These are phyloP conservation scores for Ceratitis capitata DNA, from an alignment of 1,140 invertebrate species.

Conservation along the genomic window DNA sequence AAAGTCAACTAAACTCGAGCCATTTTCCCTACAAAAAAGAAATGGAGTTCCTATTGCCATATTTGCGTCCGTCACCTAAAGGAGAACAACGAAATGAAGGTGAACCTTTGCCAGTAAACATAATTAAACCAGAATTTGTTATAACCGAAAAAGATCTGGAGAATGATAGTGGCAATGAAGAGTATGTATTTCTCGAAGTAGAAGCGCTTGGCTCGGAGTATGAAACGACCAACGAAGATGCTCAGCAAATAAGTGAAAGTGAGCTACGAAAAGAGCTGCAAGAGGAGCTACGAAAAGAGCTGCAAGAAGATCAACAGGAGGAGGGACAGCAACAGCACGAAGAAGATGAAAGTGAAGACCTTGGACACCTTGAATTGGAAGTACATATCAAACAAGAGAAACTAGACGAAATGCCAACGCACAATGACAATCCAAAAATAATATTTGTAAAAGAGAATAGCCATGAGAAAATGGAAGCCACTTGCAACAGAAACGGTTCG, in stretches of 20 bases:
- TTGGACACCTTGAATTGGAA: not conserved
- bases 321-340: not conserved
- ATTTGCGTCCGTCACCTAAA: not conserved
- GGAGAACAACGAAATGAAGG: not conserved
- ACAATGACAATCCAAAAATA: not conserved
- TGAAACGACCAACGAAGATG: conserved; percentile 5
- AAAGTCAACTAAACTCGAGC: not conserved
- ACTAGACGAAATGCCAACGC: not conserved
- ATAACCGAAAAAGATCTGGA: conserved; percentile 41
- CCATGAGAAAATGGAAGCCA: not conserved
- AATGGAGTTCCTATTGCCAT: not conserved
- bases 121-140: conserved; percentile 39
- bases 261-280: not conserved
- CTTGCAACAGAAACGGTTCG: not conserved
- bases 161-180: conserved; percentile 23
- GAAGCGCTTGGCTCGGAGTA: not conserved
- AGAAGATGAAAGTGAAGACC: not conserved
- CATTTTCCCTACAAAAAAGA: conserved; percentile 9
- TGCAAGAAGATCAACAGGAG: not conserved
- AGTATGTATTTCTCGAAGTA: conserved; percentile 40
- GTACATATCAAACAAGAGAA: not conserved
- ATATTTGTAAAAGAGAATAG: not conserved
- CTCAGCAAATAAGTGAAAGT: not conserved
- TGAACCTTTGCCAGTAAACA: not conserved
- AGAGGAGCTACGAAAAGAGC: not conserved